Percentiles rank a stretch among this genome's conserved stretches.
These are phyloP conservation scores for Aproaerema taeniolella DNA, from an alignment of 2,888 invertebrate species.

Conservation along the genomic window DNA sequence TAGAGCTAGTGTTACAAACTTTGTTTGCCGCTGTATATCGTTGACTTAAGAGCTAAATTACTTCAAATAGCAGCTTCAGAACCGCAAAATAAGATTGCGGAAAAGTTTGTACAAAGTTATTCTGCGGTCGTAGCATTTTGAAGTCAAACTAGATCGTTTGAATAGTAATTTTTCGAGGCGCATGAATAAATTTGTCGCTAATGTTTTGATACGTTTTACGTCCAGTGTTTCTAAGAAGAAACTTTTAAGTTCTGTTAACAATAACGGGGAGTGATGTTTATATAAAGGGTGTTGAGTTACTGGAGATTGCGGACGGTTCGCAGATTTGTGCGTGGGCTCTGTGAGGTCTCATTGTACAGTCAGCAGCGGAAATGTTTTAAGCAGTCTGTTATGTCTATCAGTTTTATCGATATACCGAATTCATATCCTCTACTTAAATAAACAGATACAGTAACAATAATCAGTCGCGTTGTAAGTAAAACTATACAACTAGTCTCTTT, in stretches of 20 bases:
- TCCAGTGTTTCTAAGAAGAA: conserved; percentile 2
- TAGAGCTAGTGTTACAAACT: too few species aligned
- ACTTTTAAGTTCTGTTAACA: conserved; percentile 1
- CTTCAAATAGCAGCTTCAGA: neutral
- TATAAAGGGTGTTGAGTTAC: conserved; percentile 23
- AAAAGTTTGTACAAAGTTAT: too few species aligned
- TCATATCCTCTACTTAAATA: too few species aligned
- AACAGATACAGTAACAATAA: too few species aligned
- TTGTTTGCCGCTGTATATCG: too few species aligned
- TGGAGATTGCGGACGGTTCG: conserved; percentile 12
- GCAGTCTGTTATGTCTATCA: neutral
- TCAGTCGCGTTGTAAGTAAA: too few species aligned
- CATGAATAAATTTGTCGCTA: neutral
- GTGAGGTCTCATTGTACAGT: neutral
- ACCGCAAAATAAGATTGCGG: neutral
- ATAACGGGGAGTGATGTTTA: conserved; percentile 17
- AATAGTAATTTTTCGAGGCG: too few species aligned
- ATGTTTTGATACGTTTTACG: conserved; percentile 2
- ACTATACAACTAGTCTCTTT: too few species aligned
- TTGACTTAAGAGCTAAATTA: too few species aligned
- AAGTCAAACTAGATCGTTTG: too few species aligned
- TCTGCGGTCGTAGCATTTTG: too few species aligned
- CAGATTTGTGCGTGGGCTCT: conserved; percentile 22
- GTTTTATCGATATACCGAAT: too few species aligned
- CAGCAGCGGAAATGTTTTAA: conserved; percentile 1